Evolutionary conservation across 30 jellyfish, hydroid and myxozoan genomes (phyloP).

Genomic region (Hydra vulgaris): DNA sequence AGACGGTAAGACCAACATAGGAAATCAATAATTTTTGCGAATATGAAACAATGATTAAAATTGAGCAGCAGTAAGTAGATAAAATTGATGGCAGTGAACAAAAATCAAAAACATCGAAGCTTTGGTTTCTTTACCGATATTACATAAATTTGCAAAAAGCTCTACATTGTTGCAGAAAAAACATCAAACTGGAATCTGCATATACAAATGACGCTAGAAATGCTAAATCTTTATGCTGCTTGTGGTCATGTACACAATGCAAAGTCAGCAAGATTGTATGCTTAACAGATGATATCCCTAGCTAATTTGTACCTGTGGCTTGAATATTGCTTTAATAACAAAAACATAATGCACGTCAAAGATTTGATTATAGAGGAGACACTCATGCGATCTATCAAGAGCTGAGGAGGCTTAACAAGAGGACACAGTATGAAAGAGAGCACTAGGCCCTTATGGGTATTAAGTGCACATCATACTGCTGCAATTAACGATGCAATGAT

Average conservation of each 20-base stretch:
- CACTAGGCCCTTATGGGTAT: slow-evolving; percentile 33
- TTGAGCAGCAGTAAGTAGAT: no score
- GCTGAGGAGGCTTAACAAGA: slow-evolving; percentile 37
- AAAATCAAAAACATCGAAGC: no score
- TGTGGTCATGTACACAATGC: no score
- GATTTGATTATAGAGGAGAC: slow-evolving; percentile 42
- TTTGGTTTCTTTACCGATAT: no score
- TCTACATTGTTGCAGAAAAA: slow-evolving; percentile 51
- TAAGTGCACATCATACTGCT: slow-evolving; percentile 9
- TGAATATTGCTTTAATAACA: background rate
- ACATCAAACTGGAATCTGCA: slow-evolving; percentile 31
- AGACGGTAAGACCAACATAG: no score
- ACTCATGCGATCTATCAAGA: slow-evolving; percentile 44
- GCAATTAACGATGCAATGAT: slow-evolving; percentile 34
- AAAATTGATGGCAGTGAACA: no score
- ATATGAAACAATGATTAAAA: no score
- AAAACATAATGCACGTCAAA: no score
- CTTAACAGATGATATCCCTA: slow-evolving; percentile 31
- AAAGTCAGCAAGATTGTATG: slow-evolving; percentile 27
- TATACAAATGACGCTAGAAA: slow-evolving; percentile 5
- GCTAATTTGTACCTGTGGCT: slow-evolving; percentile 20
- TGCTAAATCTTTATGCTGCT: slow-evolving; percentile 24
- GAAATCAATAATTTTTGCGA: no score
- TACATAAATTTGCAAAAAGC: no score
- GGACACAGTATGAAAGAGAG: slow-evolving; percentile 46